Conservation (phyloP, 2,113 vertebrate genomes). For the Lichenostomus cassidix region DNA sequence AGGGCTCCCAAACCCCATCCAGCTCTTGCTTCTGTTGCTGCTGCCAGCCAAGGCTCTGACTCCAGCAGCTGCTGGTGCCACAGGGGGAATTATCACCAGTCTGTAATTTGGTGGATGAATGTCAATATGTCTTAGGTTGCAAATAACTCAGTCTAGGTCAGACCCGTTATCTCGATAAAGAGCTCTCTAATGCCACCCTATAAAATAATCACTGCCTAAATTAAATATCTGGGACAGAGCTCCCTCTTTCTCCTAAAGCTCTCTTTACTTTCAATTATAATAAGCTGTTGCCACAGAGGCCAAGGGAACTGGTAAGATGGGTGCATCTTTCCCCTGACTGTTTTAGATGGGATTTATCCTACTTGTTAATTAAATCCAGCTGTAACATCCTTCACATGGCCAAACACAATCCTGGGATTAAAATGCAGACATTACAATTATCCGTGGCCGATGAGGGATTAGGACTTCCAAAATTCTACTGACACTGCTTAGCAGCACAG, state of each 20-base stretch:
- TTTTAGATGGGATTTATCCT: constrained; percentile 39
- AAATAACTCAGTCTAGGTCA: not conserved
- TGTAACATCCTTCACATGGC: constrained; percentile 30
- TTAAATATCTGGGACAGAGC: constrained; percentile 14
- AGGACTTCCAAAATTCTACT: constrained; percentile 49
- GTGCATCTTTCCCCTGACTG: constrained; percentile 10
- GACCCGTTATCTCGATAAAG: not conserved
- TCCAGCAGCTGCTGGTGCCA: not conserved
- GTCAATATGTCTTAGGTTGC: not conserved
- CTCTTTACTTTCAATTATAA: constrained; percentile 21
- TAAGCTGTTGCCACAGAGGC: constrained; percentile 20
- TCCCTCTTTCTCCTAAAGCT: constrained; percentile 10
- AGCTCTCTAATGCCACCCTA: not conserved
- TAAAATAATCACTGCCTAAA: constrained; percentile 19
- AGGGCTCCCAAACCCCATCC: not conserved
- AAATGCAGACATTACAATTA: constrained; percentile 65
- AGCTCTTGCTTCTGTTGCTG: not conserved
- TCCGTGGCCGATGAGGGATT: constrained; percentile 50
- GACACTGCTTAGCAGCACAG: constrained; percentile 45
- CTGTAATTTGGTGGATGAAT: not conserved
- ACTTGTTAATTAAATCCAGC: constrained; percentile 52
- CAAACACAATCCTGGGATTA: constrained; percentile 64
- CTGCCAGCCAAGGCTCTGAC: not conserved
- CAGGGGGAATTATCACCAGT: not conserved
- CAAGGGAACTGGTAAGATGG: not conserved